Conservation (phyloP, 2,113 vertebrate genomes). For the Antidorcas marsupialis region DNA sequence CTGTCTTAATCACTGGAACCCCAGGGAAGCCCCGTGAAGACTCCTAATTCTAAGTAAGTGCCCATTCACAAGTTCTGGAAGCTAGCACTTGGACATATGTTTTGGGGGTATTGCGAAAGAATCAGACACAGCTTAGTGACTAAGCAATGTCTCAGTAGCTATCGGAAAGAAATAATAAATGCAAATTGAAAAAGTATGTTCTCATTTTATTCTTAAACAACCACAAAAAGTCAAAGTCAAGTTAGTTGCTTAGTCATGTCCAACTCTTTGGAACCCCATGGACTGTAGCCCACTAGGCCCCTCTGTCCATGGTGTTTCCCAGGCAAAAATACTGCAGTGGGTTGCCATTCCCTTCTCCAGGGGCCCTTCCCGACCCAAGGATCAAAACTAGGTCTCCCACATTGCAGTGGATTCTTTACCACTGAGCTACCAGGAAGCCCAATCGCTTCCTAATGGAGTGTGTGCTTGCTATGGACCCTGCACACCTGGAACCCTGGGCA, state of each 20-base stretch:
- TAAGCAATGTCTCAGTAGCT: background rate
- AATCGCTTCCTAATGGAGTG: background rate
- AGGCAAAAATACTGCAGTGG: background rate
- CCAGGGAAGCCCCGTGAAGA: background rate
- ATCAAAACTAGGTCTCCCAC: background rate
- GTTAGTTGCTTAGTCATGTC: background rate
- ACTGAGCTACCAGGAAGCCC: background rate
- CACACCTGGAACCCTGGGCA: background rate
- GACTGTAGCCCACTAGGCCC: background rate
- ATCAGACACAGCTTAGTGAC: background rate
- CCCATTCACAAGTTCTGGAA: background rate
- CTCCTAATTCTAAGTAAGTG: background rate
- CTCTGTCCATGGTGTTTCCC: background rate
- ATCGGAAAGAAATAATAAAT: background rate
- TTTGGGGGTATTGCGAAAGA: background rate
- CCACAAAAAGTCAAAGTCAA: background rate
- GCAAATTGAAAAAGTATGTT: background rate
- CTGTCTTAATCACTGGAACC: background rate
- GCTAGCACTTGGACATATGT: no score
- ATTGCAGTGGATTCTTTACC: background rate
- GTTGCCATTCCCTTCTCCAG: background rate
- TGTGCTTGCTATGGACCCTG: fast-evolving
- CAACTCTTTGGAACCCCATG: background rate
- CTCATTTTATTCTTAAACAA: background rate
- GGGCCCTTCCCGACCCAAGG: background rate